Percentiles rank a stretch among this genome's conserved stretches.
Conservation (phyloP, 2,888 invertebrate genomes). For the Agrochola lota region DNA sequence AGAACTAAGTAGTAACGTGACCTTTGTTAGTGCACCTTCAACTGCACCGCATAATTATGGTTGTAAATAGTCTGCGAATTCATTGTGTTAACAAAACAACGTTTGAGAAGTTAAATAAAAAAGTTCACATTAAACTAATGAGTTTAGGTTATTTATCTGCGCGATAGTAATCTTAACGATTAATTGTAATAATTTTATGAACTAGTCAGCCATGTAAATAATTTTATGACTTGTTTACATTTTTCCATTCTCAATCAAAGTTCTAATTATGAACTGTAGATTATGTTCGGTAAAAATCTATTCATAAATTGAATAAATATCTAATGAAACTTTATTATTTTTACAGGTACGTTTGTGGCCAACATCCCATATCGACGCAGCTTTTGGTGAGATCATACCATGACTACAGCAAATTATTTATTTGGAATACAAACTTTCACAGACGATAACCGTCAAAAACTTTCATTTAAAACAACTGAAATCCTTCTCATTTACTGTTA, state of each 20-base stretch:
- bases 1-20: slow-evolving; percentile 11
- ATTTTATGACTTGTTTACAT: slow-evolving; percentile 41
- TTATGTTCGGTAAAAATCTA: background rate
- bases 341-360: slow-evolving; percentile 47
- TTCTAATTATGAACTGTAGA: background rate
- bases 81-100: slow-evolving; percentile 43
- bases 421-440: background rate
- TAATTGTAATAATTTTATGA: slow-evolving; percentile 55
- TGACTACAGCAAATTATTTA: background rate
- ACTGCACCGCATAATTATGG: slow-evolving; percentile 35
- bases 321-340: slow-evolving; percentile 36
- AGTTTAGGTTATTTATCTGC: slow-evolving; percentile 38
- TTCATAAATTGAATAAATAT: background rate
- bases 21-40: slow-evolving; percentile 32
- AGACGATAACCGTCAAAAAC: background rate
- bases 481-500: background rate
- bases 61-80: slow-evolving; percentile 51
- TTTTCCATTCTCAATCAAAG: slow-evolving; percentile 15
- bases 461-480: background rate
- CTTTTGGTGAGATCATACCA: slow-evolving; percentile 39
- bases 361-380: background rate
- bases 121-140: slow-evolving; percentile 37
- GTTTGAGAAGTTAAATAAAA: slow-evolving; percentile 40
- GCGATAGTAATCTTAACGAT: slow-evolving; percentile 56
- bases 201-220: slow-evolving; percentile 49